Base-by-base conservation (phyloP, 2,797 vertebrate species). In the Parauchenoglanis ngamensis region DNA sequence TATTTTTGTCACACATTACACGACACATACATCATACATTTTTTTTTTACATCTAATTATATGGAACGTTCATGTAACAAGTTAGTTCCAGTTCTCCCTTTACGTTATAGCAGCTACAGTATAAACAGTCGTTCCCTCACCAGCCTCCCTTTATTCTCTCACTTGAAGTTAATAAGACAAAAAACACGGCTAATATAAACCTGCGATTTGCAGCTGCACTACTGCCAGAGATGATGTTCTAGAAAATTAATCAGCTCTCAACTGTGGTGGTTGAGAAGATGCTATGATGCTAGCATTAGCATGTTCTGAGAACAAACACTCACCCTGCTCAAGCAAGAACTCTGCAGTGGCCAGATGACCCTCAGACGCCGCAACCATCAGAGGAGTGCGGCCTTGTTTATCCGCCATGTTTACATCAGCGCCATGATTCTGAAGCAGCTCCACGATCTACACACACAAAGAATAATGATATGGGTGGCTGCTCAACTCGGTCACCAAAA, bases 301-400 rank as follows among this genome's bases (percentile, higher is more conserved):
- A 5, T 46, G 46, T 2, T n/a, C 44, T 15, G 15, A 49, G 46
- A 15, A 40, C 31, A 77, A 23, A 25, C 67, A 17, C 92, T 94
- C 85, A 99, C 98, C 98, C 90, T 98, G 97, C 89, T 97, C 95
- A 86, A 99, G 95, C 17, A 99, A 95, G 81, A 98, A 97, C 92
- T 97, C 96, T 86, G 97, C 97, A 0, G 97, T 97, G 91, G 93
- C 94, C 89, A 97, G 92, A 70, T 99, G 98, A 59, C 98, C 98
- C 93, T 99, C 98, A 0, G 98, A 99, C 0, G 98, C 96, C 0
- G 98, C 98, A 91, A 96, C 98, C 98, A 99, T 99, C 90, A 99
- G 94, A 0, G 98, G 96, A 0, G 97, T 99, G 4, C 98, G 95
- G 2, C 98, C 97, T 91, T 99, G 98, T 92, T 97, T 98, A 94